Percentiles rank a stretch among this genome's conserved stretches.
These are phyloP conservation scores for Megaceryle torquata DNA, from an alignment of 2,113 vertebrate genomes.

Conservation along the genomic window DNA sequence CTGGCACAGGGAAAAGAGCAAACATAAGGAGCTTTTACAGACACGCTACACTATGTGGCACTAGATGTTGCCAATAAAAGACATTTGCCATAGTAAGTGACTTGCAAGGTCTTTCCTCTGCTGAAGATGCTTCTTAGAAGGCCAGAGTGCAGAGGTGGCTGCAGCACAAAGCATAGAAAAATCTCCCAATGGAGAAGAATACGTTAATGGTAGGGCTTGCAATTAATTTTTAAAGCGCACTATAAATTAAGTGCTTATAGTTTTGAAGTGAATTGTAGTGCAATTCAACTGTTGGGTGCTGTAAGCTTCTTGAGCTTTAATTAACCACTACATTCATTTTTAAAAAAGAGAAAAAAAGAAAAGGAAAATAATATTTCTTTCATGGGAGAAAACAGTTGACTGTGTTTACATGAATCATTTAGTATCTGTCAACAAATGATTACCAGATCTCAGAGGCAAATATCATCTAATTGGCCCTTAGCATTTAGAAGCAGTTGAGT, in stretches of 20 bases:
- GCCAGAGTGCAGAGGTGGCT: neutral
- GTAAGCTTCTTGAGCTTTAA: conserved; percentile 7
- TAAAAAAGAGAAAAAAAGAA: neutral
- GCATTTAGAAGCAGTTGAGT: conserved; percentile 8
- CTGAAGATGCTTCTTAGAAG: neutral
- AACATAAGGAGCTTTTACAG: neutral
- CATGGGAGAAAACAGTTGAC: neutral
- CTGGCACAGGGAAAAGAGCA: neutral
- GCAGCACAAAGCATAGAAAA: neutral
- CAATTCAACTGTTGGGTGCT: neutral
- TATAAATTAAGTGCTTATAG: conserved; percentile 12
- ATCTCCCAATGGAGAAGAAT: neutral
- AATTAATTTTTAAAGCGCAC: neutral
- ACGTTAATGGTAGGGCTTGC: neutral
- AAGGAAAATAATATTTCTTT: neutral
- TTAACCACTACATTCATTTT: neutral
- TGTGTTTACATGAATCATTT: conserved; percentile 13
- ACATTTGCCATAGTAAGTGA: neutral
- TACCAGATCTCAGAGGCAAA: conserved; percentile 30
- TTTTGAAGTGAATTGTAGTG: conserved; percentile 15
- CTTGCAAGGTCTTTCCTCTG: neutral
- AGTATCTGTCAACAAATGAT: conserved; percentile 34
- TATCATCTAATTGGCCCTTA: conserved; percentile 26
- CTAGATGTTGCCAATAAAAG: neutral
- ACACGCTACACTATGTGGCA: neutral